A percentile compares a stretch with the other conserved stretches of the same genome.
Conservation (phyloP, 2,888 invertebrate genomes). For the Parapristionchus giblindavisi region DNA sequence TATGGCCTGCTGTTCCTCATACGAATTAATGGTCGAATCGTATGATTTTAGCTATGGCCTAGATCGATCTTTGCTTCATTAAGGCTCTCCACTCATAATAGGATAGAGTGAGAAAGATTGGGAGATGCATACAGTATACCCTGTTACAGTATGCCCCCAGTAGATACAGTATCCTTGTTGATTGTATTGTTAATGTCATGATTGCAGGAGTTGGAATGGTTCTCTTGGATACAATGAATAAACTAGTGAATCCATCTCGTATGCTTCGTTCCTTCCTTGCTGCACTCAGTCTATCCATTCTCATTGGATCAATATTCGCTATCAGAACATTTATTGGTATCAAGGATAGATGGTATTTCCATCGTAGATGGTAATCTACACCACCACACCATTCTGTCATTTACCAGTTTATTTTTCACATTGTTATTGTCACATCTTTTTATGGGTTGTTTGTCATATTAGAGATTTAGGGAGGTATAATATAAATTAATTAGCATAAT, state of each 20-base stretch:
- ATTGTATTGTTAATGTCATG: background rate
- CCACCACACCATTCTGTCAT: no score
- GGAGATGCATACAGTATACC: background rate
- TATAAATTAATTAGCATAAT: no score
- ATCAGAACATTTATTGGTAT: constrained; percentile 2
- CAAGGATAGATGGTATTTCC: constrained; percentile 13
- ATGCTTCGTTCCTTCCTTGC: background rate
- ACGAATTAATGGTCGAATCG: background rate
- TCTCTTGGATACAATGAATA: background rate
- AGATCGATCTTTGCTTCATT: background rate
- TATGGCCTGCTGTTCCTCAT: background rate
- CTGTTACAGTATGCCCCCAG: background rate
- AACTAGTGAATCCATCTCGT: constrained; percentile 10
- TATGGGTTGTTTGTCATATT: no score
- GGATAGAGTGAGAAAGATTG: background rate
- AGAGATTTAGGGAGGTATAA: no score
- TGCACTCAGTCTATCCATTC: background rate
- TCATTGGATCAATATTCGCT: background rate
- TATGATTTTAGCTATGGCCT: background rate
- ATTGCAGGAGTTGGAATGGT: constrained; percentile 11
- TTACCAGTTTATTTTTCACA: no score
- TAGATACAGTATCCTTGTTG: background rate
- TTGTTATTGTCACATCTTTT: no score
- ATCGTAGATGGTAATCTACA: background rate
- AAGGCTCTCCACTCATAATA: background rate